Conservation (phyloP, 2,888 invertebrate genomes). For the Shargacucullia verbasci region DNA sequence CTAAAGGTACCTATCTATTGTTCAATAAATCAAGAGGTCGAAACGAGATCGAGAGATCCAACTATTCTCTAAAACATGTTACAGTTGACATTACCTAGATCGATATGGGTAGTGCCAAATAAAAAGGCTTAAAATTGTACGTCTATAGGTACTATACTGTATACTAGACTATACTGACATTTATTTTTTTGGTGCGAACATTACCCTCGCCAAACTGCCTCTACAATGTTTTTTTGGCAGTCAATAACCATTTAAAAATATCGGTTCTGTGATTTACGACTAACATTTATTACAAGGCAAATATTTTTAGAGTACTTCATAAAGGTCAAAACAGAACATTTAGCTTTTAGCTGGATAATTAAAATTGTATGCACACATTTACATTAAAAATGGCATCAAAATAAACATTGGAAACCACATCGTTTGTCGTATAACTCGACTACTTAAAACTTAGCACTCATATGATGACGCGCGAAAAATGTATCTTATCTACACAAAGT, state of each 20-base stretch:
- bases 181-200: slow-evolving; percentile 5
- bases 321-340: slow-evolving; percentile 58
- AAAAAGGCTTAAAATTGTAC: no score
- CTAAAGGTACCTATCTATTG: no score
- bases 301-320: slow-evolving; percentile 17
- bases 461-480: not conserved
- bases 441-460: slow-evolving; percentile 39
- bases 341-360: slow-evolving; percentile 66
- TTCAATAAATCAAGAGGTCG: no score
- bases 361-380: slow-evolving; percentile 67
- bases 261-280: slow-evolving; percentile 37
- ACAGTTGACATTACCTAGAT: no score
- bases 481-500: no score
- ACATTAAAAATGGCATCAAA: slow-evolving; percentile 67
- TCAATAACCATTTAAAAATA: slow-evolving; percentile 37
- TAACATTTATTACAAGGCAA: slow-evolving; percentile 33
- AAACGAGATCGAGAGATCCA: no score
- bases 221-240: slow-evolving; percentile 19
- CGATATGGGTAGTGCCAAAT: no score
- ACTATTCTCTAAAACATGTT: no score
- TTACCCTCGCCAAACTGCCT: slow-evolving; percentile 4
- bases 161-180: no score
- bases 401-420: slow-evolving; percentile 65
- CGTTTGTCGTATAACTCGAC: slow-evolving; percentile 58
- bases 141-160: no score